Evolutionary conservation across 2,888 invertebrate genomes (phyloP).

Genomic region (Conus canariensis): DNA sequence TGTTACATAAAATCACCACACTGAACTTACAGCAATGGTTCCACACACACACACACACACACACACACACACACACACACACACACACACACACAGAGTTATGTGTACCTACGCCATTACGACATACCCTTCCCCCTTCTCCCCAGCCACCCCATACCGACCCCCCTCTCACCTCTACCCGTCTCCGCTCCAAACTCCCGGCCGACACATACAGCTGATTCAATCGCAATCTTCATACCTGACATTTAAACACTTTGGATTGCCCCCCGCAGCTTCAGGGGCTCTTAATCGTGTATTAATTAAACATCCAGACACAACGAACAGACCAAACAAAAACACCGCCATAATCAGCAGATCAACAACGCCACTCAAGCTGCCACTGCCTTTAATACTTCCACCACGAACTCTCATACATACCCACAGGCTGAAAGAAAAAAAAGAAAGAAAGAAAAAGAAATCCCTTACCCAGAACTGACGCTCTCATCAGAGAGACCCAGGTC

Average conservation of each 20-base stretch:
- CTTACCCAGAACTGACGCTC: too few species aligned
- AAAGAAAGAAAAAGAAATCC: background rate
- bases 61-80: too few species aligned
- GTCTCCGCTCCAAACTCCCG: background rate
- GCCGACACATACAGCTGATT: background rate
- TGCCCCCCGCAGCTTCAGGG: background rate
- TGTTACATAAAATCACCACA: too few species aligned
- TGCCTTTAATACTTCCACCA: too few species aligned
- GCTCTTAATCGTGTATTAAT: constrained; percentile 25
- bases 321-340: constrained; percentile 24
- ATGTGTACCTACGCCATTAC: too few species aligned
- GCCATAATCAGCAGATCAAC: background rate
- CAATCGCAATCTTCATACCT: background rate
- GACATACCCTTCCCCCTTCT: background rate
- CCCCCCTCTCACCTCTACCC: background rate
- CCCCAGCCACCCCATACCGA: background rate
- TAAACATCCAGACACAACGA: constrained; percentile 27
- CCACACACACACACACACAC: too few species aligned
- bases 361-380: background rate
- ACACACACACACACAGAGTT: too few species aligned
- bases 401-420: too few species aligned
- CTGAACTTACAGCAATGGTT: too few species aligned
- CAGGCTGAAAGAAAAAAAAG: background rate
- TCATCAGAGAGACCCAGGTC: constrained; percentile 11
- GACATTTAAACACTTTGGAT: background rate